A percentile compares a stretch with the other conserved stretches of the same genome.
These are phyloP conservation scores for Deroplatys truncata DNA, from an alignment of 2,888 invertebrate species.

Conservation along the genomic window DNA sequence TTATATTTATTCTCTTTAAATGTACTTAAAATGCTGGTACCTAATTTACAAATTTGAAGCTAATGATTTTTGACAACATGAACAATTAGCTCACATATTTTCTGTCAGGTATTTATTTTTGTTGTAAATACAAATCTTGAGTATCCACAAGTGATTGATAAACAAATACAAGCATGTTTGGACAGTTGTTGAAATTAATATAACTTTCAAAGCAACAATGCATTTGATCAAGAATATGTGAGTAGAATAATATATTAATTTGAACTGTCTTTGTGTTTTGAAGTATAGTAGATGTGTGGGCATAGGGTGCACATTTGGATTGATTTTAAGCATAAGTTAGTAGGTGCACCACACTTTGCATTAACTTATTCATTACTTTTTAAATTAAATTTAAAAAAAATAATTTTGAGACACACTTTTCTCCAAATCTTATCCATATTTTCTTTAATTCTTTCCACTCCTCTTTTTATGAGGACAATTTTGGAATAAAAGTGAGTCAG, in stretches of 20 bases:
- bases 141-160: not conserved
- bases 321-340: not conserved
- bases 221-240: not conserved
- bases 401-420: not conserved
- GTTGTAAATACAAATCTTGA: not conserved
- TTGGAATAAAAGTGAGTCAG: slow-evolving; percentile 15
- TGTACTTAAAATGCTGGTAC: not conserved
- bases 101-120: not conserved
- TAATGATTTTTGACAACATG: too few species aligned
- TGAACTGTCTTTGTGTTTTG: not conserved
- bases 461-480: slow-evolving; percentile 17
- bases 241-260: not conserved
- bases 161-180: not conserved
- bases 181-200: slow-evolving; percentile 5
- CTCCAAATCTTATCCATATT: not conserved
- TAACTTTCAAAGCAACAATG: not conserved
- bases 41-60: too few species aligned
- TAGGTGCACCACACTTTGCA: not conserved
- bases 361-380: not conserved
- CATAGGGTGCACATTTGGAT: not conserved
- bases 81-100: too few species aligned
- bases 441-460: slow-evolving; percentile 7
- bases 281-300: not conserved
- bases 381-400: not conserved
- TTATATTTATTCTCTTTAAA: not conserved